Evolutionary conservation across 1,140 invertebrate genomes (phyloP).

Genomic region (Heliconius nattereri): DNA sequence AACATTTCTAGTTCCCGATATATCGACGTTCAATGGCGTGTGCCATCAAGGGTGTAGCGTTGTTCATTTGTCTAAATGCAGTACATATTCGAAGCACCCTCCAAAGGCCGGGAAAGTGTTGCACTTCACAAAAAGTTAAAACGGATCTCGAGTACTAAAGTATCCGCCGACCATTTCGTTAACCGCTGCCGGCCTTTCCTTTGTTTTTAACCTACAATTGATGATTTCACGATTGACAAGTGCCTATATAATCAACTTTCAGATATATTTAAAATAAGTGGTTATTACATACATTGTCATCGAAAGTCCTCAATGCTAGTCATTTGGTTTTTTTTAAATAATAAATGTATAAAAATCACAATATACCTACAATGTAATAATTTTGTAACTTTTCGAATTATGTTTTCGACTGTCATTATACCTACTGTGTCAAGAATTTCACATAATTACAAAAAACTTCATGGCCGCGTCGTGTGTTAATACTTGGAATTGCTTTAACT

Average conservation of each 20-base stretch:
- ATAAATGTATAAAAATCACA: constrained; percentile 45
- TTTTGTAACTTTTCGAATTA: constrained; percentile 69
- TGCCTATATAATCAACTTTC: constrained; percentile 33
- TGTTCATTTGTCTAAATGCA: constrained; percentile 80
- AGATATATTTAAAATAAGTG: constrained; percentile 30
- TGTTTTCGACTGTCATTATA: constrained; percentile 59
- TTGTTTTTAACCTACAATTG: constrained; percentile 52
- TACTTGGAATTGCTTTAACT: constrained; percentile 71
- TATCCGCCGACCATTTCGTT: constrained; percentile 52
- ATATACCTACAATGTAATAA: constrained; percentile 54
- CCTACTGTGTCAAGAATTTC: constrained; percentile 41
- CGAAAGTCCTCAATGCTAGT: constrained; percentile 23
- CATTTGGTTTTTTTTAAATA: constrained; percentile 19
- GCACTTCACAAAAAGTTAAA: constrained; percentile 79
- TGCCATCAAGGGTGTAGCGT: constrained; percentile 71
- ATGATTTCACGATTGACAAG: constrained; percentile 45
- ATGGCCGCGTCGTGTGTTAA: constrained; percentile 62
- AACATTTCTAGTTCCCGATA: constrained; percentile 10
- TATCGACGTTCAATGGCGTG: constrained; percentile 54
- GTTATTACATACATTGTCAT: constrained; percentile 38
- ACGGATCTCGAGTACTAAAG: constrained; percentile 55
- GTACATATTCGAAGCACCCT: constrained; percentile 69
- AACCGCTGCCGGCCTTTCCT: constrained; percentile 48
- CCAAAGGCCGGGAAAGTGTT: constrained; percentile 75
- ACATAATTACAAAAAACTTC: constrained; percentile 56